phyloP scores from a whole-genome alignment of 1,140 invertebrate genomes.

The Caenorhabditis briggsae region DNA sequence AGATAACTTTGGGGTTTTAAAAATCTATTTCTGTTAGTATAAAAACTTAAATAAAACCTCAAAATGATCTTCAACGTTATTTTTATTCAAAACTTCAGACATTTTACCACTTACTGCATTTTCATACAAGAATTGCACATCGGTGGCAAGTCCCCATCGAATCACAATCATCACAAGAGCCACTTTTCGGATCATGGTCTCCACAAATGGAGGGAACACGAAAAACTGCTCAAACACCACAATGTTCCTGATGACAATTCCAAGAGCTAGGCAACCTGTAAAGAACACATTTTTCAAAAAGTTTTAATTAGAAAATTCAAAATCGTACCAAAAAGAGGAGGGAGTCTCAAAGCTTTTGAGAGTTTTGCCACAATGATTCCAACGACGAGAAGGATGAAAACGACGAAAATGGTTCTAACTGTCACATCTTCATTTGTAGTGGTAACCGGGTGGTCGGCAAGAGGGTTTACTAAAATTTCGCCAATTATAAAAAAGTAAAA shows the following conservation, averaged over 20 bases:
- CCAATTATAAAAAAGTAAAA: neutral
- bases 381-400: conserved; percentile 26
- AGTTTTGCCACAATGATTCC: conserved; percentile 23
- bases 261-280: conserved; percentile 87
- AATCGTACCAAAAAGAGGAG: conserved; percentile 1
- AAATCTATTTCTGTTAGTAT: too few relatives aligned
- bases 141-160: conserved; percentile 90
- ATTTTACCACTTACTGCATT: conserved; percentile 80
- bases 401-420: conserved; percentile 14
- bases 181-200: conserved; percentile 66
- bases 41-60: too few relatives aligned
- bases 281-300: neutral
- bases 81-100: too few relatives aligned
- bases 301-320: neutral
- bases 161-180: conserved; percentile 85
- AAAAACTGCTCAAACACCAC: conserved; percentile 80
- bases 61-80: too few relatives aligned
- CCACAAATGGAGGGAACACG: conserved; percentile 61
- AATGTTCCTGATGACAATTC: conserved; percentile 87
- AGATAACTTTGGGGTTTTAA: too few relatives aligned
- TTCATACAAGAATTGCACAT: conserved; percentile 86
- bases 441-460: conserved; percentile 4
- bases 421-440: conserved; percentile 15
- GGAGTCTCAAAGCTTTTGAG: conserved; percentile 28
- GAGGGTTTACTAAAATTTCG: conserved; percentile 12